phyloP scores from a whole-genome alignment of 2,113 vertebrate genomes.

The Oryzias curvinotus region DNA sequence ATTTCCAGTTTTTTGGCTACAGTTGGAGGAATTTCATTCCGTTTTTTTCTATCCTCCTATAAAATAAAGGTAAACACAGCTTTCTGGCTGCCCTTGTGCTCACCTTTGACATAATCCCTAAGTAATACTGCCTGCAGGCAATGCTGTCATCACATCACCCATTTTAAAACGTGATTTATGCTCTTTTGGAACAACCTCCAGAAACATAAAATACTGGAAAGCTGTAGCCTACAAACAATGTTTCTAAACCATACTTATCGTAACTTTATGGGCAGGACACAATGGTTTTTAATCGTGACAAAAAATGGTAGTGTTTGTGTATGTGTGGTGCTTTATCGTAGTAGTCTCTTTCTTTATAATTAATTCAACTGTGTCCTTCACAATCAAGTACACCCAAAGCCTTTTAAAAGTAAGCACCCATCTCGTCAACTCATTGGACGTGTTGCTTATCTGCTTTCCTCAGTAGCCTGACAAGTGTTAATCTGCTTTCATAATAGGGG shows the following conservation, averaged over 20 bases:
- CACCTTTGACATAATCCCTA: neutral
- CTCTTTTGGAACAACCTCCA: no score
- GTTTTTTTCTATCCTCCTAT: no score
- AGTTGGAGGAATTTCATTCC: no score
- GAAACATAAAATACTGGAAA: no score
- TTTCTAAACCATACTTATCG: neutral
- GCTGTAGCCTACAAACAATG: neutral
- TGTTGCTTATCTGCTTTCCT: conserved; percentile 39
- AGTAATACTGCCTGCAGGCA: conserved; percentile 19
- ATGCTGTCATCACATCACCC: neutral
- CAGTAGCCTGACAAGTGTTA: conserved; percentile 63
- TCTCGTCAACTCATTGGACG: conserved; percentile 30
- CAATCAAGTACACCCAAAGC: conserved; percentile 2
- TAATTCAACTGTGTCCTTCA: neutral
- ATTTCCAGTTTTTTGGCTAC: neutral
- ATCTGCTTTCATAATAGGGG: conserved; percentile 63
- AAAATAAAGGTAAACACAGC: no score
- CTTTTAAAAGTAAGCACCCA: conserved; percentile 14
- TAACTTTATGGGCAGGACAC: neutral
- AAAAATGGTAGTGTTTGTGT: neutral
- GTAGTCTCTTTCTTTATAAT: neutral
- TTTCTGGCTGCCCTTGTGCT: no score
- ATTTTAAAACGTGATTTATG: no score
- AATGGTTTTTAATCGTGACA: neutral
- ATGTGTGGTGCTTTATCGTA: neutral